Evolutionary conservation across 2,113 vertebrate genomes (phyloP).

Genomic region (Boleophthalmus pectinirostris): DNA sequence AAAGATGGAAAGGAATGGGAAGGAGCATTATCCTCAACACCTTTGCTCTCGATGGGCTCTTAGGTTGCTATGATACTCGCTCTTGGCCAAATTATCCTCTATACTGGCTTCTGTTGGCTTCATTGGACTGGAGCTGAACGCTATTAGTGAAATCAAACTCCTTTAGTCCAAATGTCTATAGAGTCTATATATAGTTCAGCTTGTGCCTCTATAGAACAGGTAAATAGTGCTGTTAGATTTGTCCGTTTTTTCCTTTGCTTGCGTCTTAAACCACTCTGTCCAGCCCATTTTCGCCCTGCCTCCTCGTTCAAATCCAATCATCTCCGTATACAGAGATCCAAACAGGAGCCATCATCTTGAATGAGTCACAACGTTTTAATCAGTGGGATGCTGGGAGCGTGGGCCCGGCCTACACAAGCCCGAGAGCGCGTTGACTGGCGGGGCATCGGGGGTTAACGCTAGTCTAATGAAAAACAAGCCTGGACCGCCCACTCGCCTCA

Average conservation of each 20-base stretch:
- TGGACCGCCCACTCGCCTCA: constrained; percentile 18
- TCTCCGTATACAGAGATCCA: constrained; percentile 1
- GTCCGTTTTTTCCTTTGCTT: background rate
- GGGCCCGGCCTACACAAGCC: background rate
- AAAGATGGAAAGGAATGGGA: too few species aligned
- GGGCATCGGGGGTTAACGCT: constrained; percentile 42
- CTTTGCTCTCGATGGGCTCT: too few species aligned
- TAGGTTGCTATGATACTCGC: too few species aligned
- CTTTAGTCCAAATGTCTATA: too few species aligned
- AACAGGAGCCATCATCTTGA: background rate
- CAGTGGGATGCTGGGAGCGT: constrained; percentile 10
- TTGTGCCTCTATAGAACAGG: background rate
- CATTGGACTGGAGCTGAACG: too few species aligned
- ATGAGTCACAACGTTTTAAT: constrained; percentile 25
- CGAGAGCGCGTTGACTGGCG: constrained; percentile 40
- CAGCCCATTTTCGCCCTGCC: background rate
- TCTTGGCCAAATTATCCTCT: too few species aligned
- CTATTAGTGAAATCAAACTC: too few species aligned
- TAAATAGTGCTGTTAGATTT: background rate
- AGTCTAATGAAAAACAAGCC: constrained; percentile 35
- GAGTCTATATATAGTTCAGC: too few species aligned
- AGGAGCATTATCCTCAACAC: too few species aligned
- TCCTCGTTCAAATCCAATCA: background rate
- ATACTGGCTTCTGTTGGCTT: too few species aligned
- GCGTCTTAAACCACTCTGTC: background rate